Evolutionary conservation across 2,888 invertebrate species (phyloP).

Genomic region (Tachystola acroxantha): DNA sequence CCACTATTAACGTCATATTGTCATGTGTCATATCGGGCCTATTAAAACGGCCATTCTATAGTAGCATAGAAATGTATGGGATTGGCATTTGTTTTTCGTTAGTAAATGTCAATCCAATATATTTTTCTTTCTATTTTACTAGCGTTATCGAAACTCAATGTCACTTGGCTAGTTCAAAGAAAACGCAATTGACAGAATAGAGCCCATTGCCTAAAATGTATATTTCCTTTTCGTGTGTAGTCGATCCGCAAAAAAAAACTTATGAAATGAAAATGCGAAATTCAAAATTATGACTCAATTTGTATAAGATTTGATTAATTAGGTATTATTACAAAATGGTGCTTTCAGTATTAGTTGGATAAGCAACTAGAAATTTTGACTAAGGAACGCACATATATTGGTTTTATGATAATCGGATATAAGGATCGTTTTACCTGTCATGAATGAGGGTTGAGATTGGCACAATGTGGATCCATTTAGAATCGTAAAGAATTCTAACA

Average conservation of each 20-base stretch:
- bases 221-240: neutral
- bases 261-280: constrained; percentile 20
- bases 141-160: too few species aligned
- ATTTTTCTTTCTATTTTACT: too few species aligned
- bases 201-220: too few species aligned
- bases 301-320: constrained; percentile 47
- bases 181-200: neutral
- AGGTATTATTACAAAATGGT: constrained; percentile 59
- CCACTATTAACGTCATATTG: too few species aligned
- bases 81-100: too few species aligned
- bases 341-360: constrained; percentile 75
- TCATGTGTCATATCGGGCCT: too few species aligned
- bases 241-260: constrained; percentile 6
- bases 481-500: too few species aligned
- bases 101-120: too few species aligned
- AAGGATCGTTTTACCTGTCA: too few species aligned
- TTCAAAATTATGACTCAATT: constrained; percentile 40
- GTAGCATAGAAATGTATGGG: neutral
- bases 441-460: too few species aligned
- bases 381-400: constrained; percentile 40
- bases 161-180: neutral
- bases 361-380: constrained; percentile 53
- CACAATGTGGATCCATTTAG: too few species aligned
- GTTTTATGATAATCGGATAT: neutral
- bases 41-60: too few species aligned